phyloP scores from a whole-genome alignment of 2,113 vertebrate genomes.

The Gobiocypris rarus region DNA sequence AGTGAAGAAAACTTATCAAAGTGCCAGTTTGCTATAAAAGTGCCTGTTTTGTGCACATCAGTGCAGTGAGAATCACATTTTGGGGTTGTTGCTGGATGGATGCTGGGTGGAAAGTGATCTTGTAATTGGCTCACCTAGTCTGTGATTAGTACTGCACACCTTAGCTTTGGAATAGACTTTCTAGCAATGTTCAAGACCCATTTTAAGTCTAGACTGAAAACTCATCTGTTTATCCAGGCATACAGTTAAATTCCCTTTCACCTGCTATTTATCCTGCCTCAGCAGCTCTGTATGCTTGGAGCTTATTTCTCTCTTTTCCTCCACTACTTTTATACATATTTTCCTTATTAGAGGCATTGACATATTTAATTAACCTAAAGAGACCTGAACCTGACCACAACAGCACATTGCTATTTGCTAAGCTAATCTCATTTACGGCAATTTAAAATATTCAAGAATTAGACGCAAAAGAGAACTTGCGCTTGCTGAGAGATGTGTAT shows the following conservation, averaged over 20 bases:
- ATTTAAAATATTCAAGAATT: no score
- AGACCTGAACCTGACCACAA: no score
- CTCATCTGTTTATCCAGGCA: conserved; percentile 5
- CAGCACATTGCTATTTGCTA: no score
- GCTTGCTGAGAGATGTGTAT: no score
- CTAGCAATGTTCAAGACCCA: neutral
- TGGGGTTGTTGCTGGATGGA: no score
- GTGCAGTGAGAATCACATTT: neutral
- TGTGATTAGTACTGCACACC: neutral
- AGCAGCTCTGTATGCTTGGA: neutral
- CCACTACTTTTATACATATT: neutral
- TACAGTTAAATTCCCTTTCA: neutral
- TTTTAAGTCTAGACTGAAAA: conserved; percentile 1
- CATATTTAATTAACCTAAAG: neutral
- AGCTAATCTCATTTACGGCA: no score
- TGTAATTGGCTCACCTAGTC: neutral
- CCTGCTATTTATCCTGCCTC: neutral
- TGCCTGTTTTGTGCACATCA: neutral
- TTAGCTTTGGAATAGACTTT: neutral
- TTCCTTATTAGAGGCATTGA: neutral
- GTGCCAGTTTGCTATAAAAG: neutral
- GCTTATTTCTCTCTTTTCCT: neutral
- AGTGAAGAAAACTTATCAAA: neutral
- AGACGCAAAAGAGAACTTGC: no score
- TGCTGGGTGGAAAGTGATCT: neutral